Conservation (phyloP, 2,113 vertebrate species). For the Circaetus gallicus region DNA sequence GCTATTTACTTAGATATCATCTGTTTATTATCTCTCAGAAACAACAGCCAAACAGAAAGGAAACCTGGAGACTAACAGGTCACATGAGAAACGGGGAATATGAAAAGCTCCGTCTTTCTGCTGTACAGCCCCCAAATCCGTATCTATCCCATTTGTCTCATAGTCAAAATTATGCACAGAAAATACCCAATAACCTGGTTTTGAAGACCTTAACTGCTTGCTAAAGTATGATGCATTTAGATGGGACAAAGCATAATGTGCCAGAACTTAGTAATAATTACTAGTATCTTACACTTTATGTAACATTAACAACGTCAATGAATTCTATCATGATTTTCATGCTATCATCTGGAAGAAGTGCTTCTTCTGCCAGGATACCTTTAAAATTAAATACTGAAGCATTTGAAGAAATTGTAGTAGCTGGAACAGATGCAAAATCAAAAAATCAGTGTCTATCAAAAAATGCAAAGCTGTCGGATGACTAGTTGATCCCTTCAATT, state of each 20-base stretch:
- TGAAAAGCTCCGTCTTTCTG: not conserved
- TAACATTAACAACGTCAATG: not conserved
- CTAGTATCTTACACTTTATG: not conserved
- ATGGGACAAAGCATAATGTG: not conserved
- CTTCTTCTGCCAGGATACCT: not conserved
- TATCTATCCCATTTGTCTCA: not conserved
- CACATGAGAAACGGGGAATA: not conserved
- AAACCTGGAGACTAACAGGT: not conserved
- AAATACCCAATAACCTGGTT: not conserved
- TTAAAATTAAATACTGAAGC: not conserved
- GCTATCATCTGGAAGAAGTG: not conserved
- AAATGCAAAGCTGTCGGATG: not conserved
- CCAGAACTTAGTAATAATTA: not conserved
- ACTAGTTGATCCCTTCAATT: not conserved
- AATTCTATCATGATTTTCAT: not conserved
- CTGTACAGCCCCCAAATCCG: not conserved
- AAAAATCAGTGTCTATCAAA: not conserved
- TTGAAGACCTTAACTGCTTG: not conserved
- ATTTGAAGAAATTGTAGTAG: not conserved
- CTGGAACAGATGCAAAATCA: not conserved
- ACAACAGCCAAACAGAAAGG: not conserved
- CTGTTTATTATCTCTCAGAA: not conserved
- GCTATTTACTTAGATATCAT: constrained; percentile 26
- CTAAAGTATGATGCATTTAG: not conserved
- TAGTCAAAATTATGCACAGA: not conserved